Evolutionary conservation across 2,113 vertebrate species (phyloP).

Genomic region (Phycodurus eques): DNA sequence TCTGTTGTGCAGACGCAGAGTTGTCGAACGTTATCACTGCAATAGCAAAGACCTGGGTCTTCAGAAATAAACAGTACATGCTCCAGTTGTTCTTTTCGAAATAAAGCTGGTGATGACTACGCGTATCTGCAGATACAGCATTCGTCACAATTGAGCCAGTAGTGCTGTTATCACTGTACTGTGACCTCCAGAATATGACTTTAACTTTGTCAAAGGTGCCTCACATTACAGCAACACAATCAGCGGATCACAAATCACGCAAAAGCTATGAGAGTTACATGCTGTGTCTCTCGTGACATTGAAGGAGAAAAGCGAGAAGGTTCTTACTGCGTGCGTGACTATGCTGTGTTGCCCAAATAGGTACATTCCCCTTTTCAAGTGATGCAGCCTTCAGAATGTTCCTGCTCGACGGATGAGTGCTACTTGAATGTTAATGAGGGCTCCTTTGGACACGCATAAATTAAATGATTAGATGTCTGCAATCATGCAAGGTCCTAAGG

Average conservation of each 20-base stretch:
- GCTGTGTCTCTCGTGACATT: conserved; percentile 65
- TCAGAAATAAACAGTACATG: conserved; percentile 48
- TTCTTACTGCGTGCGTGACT: conserved; percentile 48
- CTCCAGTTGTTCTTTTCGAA: conserved; percentile 32
- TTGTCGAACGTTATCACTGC: conserved; percentile 62
- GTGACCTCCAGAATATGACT: conserved; percentile 62
- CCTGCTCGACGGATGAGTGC: conserved; percentile 69
- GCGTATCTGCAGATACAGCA: conserved; percentile 16
- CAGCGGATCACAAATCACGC: conserved; percentile 65
- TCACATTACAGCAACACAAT: conserved; percentile 60
- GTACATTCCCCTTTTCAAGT: conserved; percentile 64
- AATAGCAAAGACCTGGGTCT: conserved; percentile 51
- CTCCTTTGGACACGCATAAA: conserved; percentile 74
- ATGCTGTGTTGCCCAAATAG: conserved; percentile 65
- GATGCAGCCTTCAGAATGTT: conserved; percentile 70
- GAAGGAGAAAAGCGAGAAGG: conserved; percentile 45
- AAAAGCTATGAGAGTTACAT: conserved; percentile 54
- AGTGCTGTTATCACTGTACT: conserved; percentile 4
- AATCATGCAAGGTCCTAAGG: conserved; percentile 72
- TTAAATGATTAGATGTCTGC: conserved; percentile 74
- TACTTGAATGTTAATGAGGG: conserved; percentile 76
- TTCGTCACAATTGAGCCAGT: conserved; percentile 13
- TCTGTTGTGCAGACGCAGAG: conserved; percentile 76
- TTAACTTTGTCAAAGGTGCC: conserved; percentile 64
- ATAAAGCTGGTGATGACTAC: conserved; percentile 31